Evolutionary conservation across 2,113 vertebrate species (phyloP).

Genomic region (Chlorodrepanis virens): DNA sequence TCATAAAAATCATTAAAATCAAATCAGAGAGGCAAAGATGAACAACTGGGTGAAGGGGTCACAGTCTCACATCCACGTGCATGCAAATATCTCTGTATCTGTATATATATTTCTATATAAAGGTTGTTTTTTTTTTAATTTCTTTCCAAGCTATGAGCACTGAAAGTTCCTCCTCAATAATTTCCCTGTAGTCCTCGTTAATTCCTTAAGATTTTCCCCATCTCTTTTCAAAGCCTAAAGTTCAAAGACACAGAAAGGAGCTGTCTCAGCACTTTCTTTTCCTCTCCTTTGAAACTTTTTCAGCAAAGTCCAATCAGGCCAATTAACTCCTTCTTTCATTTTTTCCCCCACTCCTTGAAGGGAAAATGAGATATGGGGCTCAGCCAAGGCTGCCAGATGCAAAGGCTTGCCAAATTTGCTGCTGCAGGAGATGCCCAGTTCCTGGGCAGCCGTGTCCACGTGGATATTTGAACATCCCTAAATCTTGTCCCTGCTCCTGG

Average conservation of each 20-base stretch:
- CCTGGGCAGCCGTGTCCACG: background rate
- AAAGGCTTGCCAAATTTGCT: background rate
- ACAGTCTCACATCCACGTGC: rapidly evolving
- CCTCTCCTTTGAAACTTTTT: background rate
- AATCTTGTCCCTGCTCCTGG: background rate
- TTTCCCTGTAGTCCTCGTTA: constrained; percentile 70
- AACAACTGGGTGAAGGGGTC: background rate
- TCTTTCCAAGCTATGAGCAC: constrained; percentile 6
- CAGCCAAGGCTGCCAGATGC: background rate
- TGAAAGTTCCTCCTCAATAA: constrained; percentile 14
- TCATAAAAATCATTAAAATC: background rate
- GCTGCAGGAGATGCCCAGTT: background rate
- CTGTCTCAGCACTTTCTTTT: constrained; percentile 64
- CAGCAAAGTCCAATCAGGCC: constrained; percentile 39
- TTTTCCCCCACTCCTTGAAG: background rate
- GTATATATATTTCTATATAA: background rate
- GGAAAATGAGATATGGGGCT: background rate
- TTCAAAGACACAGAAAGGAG: constrained; percentile 60
- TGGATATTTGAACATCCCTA: background rate
- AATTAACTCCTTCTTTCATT: constrained; percentile 38
- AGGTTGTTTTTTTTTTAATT: background rate
- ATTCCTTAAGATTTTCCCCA: constrained; percentile 61
- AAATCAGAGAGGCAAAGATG: background rate
- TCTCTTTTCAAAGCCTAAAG: constrained; percentile 66
- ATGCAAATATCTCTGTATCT: background rate